Conservation (phyloP, 2,888 invertebrate species). For the Imbricaverruca yamaguchii region DNA sequence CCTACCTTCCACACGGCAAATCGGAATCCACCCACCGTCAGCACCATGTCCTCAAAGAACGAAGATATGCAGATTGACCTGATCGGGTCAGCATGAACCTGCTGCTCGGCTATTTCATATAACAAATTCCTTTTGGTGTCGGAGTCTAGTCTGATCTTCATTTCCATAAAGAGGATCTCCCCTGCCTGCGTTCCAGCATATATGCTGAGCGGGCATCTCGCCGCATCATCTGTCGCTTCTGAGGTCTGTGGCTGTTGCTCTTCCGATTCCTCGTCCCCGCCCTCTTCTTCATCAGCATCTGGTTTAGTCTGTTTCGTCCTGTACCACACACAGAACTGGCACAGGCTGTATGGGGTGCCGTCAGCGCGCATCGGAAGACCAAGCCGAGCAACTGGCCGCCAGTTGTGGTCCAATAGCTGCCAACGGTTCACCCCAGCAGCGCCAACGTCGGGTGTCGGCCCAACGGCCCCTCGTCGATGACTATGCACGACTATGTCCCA, state of each 20-base stretch:
- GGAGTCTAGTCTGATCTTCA: neutral
- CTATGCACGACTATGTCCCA: neutral
- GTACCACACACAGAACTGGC: neutral
- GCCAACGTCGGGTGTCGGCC: neutral
- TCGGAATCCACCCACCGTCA: conserved; percentile 65
- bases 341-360: neutral
- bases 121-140: neutral
- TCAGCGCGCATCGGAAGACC: neutral
- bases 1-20: conserved; percentile 62
- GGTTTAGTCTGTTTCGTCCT: neutral
- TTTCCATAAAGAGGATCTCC: neutral
- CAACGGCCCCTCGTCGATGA: neutral
- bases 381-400: neutral
- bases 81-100: conserved; percentile 64
- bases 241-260: neutral
- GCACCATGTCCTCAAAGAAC: conserved; percentile 52
- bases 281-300: neutral
- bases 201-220: neutral
- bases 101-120: neutral
- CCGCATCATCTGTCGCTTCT: neutral
- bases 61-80: conserved; percentile 54
- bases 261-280: neutral
- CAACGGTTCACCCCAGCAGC: neutral
- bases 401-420: neutral
- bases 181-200: conserved; percentile 2